A percentile compares a stretch with the other conserved stretches of the same genome.
Conservation (phyloP, 2,113 vertebrate species). For the Cochlearius cochlearius region DNA sequence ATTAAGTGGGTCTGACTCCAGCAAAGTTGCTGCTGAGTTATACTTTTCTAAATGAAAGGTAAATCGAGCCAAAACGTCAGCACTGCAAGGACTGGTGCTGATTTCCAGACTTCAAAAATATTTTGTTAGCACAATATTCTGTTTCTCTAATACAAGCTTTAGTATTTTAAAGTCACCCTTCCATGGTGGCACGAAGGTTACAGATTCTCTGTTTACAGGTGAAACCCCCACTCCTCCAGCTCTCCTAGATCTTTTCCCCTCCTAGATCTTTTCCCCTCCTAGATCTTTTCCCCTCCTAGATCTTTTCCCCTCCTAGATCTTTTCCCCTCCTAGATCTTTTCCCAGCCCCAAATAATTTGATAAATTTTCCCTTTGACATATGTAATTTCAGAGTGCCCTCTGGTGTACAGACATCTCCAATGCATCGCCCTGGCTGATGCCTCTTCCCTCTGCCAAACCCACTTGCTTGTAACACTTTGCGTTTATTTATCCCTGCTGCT, state of each 20-base stretch:
- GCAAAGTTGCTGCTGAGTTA: neutral
- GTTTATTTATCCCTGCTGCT: neutral
- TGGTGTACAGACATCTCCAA: conserved; percentile 4
- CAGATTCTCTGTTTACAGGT: neutral
- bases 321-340: neutral
- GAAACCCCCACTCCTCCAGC: neutral
- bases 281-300: too few species aligned
- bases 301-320: too few species aligned
- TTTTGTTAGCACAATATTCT: neutral
- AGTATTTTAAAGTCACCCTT: neutral
- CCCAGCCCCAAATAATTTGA: neutral
- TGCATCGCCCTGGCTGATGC: neutral
- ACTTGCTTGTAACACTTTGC: accelerated
- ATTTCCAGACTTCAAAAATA: neutral
- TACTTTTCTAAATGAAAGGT: neutral
- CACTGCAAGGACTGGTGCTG: neutral
- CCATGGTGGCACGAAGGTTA: neutral
- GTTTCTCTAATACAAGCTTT: neutral
- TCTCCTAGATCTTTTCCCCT: neutral
- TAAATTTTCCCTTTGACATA: neutral
- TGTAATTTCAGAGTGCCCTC: conserved; percentile 63
- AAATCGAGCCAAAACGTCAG: neutral
- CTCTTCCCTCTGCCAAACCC: neutral
- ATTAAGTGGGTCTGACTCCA: neutral
- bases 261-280: too few species aligned